These are phyloP conservation scores for Bhutanitis thaidina DNA, from an alignment of 2,888 invertebrate genomes.

Conservation along the genomic window DNA sequence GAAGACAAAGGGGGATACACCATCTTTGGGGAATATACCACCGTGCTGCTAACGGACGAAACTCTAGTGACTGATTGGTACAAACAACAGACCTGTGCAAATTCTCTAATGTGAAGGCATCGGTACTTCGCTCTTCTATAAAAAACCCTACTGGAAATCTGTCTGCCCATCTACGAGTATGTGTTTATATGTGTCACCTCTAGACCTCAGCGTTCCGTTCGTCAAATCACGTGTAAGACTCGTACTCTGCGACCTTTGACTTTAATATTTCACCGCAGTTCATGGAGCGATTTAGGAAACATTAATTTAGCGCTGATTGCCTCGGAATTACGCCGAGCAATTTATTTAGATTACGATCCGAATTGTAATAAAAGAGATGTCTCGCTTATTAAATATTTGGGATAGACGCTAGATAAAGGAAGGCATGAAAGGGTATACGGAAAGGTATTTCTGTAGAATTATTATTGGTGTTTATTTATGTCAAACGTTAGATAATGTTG, in stretches of 20 bases:
- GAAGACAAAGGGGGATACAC: too few species aligned
- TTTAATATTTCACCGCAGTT: background rate
- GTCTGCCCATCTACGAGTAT: too few species aligned
- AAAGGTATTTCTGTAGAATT: background rate
- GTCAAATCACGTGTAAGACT: background rate
- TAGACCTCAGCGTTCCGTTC: background rate
- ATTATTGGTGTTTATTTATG: background rate
- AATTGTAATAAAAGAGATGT: background rate
- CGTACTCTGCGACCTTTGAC: background rate
- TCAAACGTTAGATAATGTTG: too few species aligned
- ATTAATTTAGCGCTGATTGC: slow-evolving; percentile 1
- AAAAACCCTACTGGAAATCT: too few species aligned
- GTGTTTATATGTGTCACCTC: too few species aligned
- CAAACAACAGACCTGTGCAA: too few species aligned
- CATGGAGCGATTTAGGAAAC: background rate
- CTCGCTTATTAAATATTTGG: slow-evolving; percentile 1
- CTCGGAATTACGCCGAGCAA: background rate
- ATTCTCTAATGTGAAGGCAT: too few species aligned
- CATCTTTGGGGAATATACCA: too few species aligned
- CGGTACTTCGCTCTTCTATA: too few species aligned
- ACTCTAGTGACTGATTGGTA: too few species aligned
- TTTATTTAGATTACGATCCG: slow-evolving; percentile 2
- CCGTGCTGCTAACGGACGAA: too few species aligned
- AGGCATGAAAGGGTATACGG: background rate
- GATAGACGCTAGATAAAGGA: background rate